phyloP scores from a whole-genome alignment of 2,797 vertebrate genomes.

The Ptychadena robeensis region DNA sequence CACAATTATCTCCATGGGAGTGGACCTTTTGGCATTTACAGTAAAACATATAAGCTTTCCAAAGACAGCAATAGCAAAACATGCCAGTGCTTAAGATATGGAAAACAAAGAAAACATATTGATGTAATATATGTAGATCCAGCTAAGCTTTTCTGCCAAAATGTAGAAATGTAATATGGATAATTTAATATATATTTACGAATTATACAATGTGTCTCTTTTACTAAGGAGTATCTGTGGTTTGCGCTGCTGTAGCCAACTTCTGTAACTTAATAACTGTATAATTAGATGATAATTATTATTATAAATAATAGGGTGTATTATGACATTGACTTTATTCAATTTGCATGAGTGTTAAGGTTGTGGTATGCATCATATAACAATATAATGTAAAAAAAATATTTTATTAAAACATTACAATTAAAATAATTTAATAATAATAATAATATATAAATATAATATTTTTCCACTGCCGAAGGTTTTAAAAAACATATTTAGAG shows the following conservation, averaged over 20 bases:
- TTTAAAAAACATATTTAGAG: not conserved
- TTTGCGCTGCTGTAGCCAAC: not conserved
- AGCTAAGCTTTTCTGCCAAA: slow-evolving; percentile 1
- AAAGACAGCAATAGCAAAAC: not conserved
- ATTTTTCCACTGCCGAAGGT: not conserved
- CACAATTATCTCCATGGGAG: not conserved
- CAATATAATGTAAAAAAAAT: not conserved
- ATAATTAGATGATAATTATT: slow-evolving; percentile 4
- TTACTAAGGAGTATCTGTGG: not conserved
- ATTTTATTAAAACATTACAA: not conserved
- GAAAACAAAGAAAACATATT: slow-evolving; percentile 12
- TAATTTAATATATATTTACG: slow-evolving; percentile 17
- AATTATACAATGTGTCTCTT: not conserved
- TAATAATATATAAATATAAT: too few relatives aligned
- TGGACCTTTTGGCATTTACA: not conserved
- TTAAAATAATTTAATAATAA: too few relatives aligned
- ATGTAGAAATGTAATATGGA: slow-evolving; percentile 4
- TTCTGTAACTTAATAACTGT: not conserved
- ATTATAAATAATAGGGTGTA: not conserved
- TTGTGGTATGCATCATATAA: not conserved
- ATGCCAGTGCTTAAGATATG: slow-evolving; percentile 7
- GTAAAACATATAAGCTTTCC: not conserved
- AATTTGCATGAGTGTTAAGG: not conserved
- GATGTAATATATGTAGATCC: not conserved
- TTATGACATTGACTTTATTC: not conserved